Conservation (phyloP, 2,888 invertebrate species). For the Ormyrus pomaceus region DNA sequence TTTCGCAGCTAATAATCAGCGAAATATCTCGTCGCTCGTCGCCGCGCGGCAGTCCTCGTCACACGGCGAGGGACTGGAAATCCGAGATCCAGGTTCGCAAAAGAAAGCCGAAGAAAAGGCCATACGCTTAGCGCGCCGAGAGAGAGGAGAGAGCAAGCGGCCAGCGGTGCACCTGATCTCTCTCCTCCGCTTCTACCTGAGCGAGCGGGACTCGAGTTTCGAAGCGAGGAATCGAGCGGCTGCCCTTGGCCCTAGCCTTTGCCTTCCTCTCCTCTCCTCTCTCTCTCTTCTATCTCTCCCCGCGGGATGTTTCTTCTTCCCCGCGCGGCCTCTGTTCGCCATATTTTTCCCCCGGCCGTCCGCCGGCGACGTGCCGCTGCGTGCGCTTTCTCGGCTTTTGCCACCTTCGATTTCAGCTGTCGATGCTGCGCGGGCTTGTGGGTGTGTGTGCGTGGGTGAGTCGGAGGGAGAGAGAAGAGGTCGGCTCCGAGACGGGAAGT, state of each 20-base stretch:
- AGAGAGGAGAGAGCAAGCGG: background rate
- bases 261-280: background rate
- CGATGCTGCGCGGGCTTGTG: background rate
- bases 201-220: constrained; percentile 38
- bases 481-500: no score
- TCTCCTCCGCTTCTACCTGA: constrained; percentile 9
- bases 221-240: constrained; percentile 20
- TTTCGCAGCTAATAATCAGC: no score
- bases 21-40: no score
- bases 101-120: background rate
- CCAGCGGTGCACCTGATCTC: constrained; percentile 25
- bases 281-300: background rate
- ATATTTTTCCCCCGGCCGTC: background rate
- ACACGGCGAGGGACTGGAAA: background rate
- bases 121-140: background rate
- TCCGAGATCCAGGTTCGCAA: background rate
- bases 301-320: background rate
- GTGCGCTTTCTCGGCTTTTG: background rate
- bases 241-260: constrained; percentile 30
- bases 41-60: no score
- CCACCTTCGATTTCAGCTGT: no score
- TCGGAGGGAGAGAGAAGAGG: no score
- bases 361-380: background rate
- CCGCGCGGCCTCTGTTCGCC: background rate
- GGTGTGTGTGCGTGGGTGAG: background rate